Percentiles rank a stretch among this genome's conserved stretches.
Evolutionary conservation across 2,797 vertebrate species (phyloP).

Genomic region (Simalia tracyae): DNA sequence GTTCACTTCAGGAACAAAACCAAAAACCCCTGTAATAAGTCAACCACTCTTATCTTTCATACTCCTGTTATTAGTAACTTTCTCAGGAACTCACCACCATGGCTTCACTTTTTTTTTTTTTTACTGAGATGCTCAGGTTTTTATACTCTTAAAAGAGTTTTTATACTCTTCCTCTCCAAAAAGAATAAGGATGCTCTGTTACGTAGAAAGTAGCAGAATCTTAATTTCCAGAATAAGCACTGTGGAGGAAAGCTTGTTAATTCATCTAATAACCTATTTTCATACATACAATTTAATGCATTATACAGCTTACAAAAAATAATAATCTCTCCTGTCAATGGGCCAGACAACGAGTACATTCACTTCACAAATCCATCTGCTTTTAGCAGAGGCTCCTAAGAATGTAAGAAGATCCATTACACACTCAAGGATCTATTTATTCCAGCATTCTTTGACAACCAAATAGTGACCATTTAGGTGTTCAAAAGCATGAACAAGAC

Average conservation of each 20-base stretch:
- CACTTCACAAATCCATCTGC: no score
- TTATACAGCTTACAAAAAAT: neutral
- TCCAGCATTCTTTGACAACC: no score
- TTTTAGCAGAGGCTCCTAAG: no score
- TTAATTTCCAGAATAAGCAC: neutral
- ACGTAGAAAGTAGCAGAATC: neutral
- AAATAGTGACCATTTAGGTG: no score
- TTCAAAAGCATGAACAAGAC: no score
- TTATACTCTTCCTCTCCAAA: neutral
- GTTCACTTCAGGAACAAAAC: neutral
- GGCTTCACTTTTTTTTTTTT: neutral
- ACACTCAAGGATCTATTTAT: no score
- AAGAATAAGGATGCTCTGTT: neutral
- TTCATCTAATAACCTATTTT: neutral
- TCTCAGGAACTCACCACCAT: neutral
- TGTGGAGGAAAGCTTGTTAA: neutral
- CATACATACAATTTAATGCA: neutral
- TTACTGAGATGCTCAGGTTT: neutral
- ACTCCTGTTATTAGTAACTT: neutral
- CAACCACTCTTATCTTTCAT: neutral
- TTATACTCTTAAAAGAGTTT: neutral
- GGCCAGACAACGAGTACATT: no score
- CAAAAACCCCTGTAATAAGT: neutral
- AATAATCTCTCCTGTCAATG: neutral
- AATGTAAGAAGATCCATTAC: no score